Evolutionary conservation across 2,888 invertebrate genomes (phyloP).

Genomic region (Hirtodrosophila trivittata): DNA sequence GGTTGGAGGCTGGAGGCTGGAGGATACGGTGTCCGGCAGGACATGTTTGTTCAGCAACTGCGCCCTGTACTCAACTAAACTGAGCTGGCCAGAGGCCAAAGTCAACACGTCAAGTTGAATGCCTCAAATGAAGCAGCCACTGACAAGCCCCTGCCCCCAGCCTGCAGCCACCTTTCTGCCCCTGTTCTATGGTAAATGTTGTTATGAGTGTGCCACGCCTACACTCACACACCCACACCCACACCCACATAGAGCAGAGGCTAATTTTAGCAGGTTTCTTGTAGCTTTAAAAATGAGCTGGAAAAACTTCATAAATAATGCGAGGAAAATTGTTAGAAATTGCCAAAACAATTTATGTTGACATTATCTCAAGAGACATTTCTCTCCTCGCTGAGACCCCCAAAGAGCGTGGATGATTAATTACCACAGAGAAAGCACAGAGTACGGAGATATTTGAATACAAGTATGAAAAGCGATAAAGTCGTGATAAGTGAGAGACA

Average conservation of each 20-base stretch:
- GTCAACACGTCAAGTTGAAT: slow-evolving; percentile 67
- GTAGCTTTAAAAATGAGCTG: slow-evolving; percentile 40
- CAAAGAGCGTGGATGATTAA: slow-evolving; percentile 62
- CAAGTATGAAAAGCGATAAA: slow-evolving; percentile 64
- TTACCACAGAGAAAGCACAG: slow-evolving; percentile 39
- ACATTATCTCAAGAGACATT: slow-evolving; percentile 83
- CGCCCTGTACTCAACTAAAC: slow-evolving; percentile 6
- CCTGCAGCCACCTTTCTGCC: neutral
- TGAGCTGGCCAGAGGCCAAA: slow-evolving; percentile 62
- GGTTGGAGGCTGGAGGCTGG: neutral
- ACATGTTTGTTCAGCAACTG: slow-evolving; percentile 36
- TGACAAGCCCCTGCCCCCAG: neutral
- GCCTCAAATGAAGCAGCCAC: slow-evolving; percentile 18
- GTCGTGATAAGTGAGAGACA: slow-evolving; percentile 55
- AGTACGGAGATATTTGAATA: slow-evolving; percentile 62
- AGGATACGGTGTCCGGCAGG: slow-evolving; percentile 6
- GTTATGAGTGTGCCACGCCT: neutral
- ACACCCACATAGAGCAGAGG: slow-evolving; percentile 12
- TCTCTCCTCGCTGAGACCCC: slow-evolving; percentile 28
- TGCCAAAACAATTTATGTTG: slow-evolving; percentile 84
- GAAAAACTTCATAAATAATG: slow-evolving; percentile 77
- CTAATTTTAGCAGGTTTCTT: slow-evolving; percentile 60
- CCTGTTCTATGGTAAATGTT: neutral
- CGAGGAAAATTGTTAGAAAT: slow-evolving; percentile 82
- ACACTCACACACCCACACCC: slow-evolving; percentile 37